Base-by-base conservation (phyloP, 2,797 vertebrate genomes). In the Catharus ustulatus region DNA sequence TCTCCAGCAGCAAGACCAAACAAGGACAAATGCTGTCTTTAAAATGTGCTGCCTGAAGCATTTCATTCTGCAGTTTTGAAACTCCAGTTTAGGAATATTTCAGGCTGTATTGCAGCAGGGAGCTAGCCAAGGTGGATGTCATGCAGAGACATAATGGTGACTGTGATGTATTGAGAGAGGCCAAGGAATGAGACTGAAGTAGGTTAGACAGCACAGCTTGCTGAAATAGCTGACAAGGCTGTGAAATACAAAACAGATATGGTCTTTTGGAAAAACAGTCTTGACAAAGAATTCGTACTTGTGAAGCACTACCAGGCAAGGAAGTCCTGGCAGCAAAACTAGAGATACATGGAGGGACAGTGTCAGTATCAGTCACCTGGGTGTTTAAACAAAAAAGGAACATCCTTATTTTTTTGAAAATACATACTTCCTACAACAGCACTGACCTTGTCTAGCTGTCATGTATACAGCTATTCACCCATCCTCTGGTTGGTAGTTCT, bases 141-240 rank as follows among this genome's bases (percentile, higher is more conserved):
- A 1, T 85, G 73, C 87, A 34, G 94, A 82, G 84, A 43, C 80
- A 64, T 82, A 87, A 84, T 73, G 42, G 85, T 93, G 83, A 79
- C 91, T 90, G 67, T 86, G 91, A 95, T 93, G 52, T 91, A 93
- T 86, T 95, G 71, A 95, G 67, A 73, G 84, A 76, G 52, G 62
- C 87, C 74, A 88, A 84, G 83, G 76, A 94, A 93, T 58, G 84
- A 94, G 85, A 71, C 80, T 88, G 87, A 96, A 88, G 67, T 95
- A 77, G 93, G 95, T 86, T 94, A 91, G 85, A 91, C 92, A 95
- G 83, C 77, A 42, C 54, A 88, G 76, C 80, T 93, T 88, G 83
- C 78, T 75, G 80, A 84, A 96, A 78, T 78, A 88, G 89, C 83
- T 88, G 76, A 68, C 93, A 93, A 48, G 46, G n/a, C 79, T 83